Conservation (phyloP, 1,140 invertebrate genomes). For the Nixonia krombeini region DNA sequence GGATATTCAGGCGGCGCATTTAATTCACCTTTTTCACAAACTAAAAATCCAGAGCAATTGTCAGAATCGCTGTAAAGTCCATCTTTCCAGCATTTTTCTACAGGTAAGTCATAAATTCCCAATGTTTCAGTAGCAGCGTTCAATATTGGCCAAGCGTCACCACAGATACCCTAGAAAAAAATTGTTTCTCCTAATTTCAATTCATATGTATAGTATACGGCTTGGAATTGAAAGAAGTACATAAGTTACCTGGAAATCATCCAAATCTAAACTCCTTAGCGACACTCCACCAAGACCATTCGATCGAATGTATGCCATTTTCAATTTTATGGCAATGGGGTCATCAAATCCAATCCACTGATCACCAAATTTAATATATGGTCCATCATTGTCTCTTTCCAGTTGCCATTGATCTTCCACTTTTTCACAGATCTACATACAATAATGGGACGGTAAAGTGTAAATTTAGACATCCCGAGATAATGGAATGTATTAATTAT, state of each 20-base stretch:
- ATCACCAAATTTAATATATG: constrained; percentile 81
- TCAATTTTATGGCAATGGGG: constrained; percentile 76
- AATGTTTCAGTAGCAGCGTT: constrained; percentile 74
- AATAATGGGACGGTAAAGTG: no score
- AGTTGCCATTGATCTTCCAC: constrained; percentile 76
- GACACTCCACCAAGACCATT: constrained; percentile 78
- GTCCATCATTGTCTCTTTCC: constrained; percentile 77
- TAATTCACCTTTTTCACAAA: constrained; percentile 74
- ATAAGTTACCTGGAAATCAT: constrained; percentile 75
- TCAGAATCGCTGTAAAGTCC: constrained; percentile 75
- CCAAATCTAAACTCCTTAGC: constrained; percentile 78
- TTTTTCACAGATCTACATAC: constrained; percentile 77
- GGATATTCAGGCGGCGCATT: no score
- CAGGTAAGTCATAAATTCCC: constrained; percentile 57
- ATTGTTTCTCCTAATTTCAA: not conserved
- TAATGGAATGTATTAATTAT: no score
- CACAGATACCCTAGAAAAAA: constrained; percentile 74
- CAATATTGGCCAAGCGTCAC: constrained; percentile 77
- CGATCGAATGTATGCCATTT: constrained; percentile 78
- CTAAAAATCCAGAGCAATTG: constrained; percentile 78
- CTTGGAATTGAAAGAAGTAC: no score
- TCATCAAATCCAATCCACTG: constrained; percentile 92
- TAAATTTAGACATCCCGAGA: not conserved
- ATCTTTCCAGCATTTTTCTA: constrained; percentile 66
- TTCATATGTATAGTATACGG: no score